These are phyloP conservation scores for Aldrovandia affinis DNA, from an alignment of 2,797 vertebrate species.

Conservation along the genomic window DNA sequence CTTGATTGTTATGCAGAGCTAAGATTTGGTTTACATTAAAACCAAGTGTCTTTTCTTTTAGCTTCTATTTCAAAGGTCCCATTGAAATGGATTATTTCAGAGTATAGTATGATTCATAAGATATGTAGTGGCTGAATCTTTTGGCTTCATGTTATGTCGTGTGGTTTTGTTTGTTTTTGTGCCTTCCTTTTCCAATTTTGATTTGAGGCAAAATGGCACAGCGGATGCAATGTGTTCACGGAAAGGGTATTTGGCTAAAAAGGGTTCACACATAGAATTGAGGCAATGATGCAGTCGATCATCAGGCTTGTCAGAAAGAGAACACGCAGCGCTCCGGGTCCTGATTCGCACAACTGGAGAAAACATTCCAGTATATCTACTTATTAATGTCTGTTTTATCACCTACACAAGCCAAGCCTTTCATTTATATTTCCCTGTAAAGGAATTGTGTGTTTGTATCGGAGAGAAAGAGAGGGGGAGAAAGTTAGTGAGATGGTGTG, in stretches of 20 bases:
- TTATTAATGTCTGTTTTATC: not conserved
- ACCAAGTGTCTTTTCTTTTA: conserved; percentile 14
- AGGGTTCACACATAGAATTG: not conserved
- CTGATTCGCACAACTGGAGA: not conserved
- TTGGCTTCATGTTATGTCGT: conserved; percentile 3
- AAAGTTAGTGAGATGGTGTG: too few relatives aligned
- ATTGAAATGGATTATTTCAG: not conserved
- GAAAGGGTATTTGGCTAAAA: not conserved
- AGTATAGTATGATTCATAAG: not conserved
- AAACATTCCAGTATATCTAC: conserved; percentile 8
- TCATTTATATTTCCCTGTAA: not conserved
- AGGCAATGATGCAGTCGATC: not conserved
- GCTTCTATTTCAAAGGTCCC: not conserved
- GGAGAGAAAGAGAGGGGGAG: not conserved
- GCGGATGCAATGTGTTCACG: not conserved
- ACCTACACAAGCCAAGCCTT: not conserved
- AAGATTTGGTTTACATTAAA: conserved; percentile 8
- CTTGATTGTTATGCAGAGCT: conserved; percentile 14
- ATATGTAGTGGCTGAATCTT: not conserved
- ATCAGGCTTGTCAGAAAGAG: not conserved
- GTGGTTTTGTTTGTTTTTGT: not conserved
- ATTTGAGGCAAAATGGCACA: not conserved
- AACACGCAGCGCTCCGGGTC: not conserved
- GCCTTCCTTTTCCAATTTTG: not conserved
- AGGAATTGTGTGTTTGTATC: not conserved